Conservation (phyloP, 2,888 invertebrate species). For the Heliconius charithonia region DNA sequence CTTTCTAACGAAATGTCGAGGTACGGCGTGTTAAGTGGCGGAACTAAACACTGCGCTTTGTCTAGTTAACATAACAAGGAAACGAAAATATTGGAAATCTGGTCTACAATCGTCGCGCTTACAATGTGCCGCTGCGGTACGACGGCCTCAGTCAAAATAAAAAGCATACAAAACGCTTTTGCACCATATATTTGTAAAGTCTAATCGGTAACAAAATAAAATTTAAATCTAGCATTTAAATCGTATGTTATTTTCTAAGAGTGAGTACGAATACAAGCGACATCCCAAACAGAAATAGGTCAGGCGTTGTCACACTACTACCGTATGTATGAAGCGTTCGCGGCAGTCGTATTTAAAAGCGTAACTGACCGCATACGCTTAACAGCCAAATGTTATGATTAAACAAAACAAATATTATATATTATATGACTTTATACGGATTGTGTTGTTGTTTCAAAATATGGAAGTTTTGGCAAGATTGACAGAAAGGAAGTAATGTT, state of each 20-base stretch:
- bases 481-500: neutral
- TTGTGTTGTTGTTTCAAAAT: no score
- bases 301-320: conserved; percentile 60
- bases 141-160: no score
- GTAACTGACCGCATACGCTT: conserved; percentile 63
- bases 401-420: neutral
- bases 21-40: neutral
- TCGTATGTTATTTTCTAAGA: conserved; percentile 42
- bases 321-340: conserved; percentile 75
- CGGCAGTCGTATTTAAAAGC: conserved; percentile 70
- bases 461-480: neutral
- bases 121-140: neutral
- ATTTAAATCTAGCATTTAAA: conserved; percentile 39
- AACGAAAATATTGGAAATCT: neutral
- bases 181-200: neutral
- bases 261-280: conserved; percentile 43
- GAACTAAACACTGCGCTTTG: neutral
- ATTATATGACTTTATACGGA: no score
- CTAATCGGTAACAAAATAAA: conserved; percentile 26
- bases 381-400: conserved; percentile 22
- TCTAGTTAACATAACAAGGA: neutral
- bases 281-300: conserved; percentile 56
- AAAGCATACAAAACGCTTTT: no score
- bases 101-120: neutral
- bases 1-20: neutral